Conservation (phyloP, 2,113 vertebrate genomes). For the Excalfactoria chinensis region DNA sequence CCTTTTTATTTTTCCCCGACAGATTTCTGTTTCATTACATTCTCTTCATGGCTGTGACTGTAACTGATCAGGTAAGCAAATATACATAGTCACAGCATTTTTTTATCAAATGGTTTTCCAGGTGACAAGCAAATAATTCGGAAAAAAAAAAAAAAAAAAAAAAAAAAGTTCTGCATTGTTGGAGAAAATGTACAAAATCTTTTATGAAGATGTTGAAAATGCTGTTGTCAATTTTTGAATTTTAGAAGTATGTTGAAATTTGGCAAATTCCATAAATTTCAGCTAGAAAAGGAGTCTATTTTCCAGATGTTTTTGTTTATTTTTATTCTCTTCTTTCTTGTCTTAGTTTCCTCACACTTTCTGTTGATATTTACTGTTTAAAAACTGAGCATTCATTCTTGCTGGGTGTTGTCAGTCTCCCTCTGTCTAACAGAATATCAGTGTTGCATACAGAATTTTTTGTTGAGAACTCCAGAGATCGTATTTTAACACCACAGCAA, state of each 20-base stretch:
- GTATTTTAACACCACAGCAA: not conserved
- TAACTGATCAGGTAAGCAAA: conserved; percentile 25
- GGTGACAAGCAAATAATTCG: not conserved
- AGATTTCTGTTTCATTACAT: not conserved
- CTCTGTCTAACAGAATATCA: not conserved
- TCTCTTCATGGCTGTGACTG: not conserved
- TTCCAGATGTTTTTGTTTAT: not conserved
- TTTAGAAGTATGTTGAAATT: not conserved
- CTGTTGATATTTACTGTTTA: not conserved
- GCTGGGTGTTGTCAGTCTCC: not conserved
- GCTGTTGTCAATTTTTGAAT: not conserved
- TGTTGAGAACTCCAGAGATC: not conserved
- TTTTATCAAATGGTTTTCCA: not conserved
- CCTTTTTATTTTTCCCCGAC: not conserved
- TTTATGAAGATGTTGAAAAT: not conserved
- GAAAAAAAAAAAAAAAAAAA: accelerated
- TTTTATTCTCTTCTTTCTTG: not conserved
- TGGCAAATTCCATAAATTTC: not conserved
- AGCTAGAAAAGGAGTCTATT: not conserved
- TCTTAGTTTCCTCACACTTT: not conserved
- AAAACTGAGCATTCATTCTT: not conserved
- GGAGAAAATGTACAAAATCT: not conserved
- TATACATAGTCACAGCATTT: not conserved
- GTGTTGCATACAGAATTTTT: not conserved
- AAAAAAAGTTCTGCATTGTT: accelerated